Conservation (phyloP, 2,113 vertebrate genomes). For the Passer montanus region DNA sequence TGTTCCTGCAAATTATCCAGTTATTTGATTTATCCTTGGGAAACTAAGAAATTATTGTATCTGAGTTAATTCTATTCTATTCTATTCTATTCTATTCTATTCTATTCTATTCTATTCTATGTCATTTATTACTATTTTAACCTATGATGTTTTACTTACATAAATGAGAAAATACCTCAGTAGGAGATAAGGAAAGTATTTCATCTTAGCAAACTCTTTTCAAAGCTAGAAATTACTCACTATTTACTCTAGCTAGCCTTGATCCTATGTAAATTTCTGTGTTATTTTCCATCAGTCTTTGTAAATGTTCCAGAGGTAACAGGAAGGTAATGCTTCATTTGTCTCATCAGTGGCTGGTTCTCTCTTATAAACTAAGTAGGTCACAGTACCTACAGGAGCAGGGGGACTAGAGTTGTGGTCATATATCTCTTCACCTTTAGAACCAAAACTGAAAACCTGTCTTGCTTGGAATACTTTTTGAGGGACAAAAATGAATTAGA, state of each 20-base stretch:
- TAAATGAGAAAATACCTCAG: not conserved
- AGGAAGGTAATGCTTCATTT: not conserved
- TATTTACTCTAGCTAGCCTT: conserved; percentile 4
- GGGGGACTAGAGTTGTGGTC: not conserved
- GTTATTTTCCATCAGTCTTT: not conserved
- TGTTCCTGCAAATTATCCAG: not conserved
- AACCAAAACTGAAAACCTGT: not conserved
- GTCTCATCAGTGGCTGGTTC: not conserved
- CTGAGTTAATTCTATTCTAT: not conserved
- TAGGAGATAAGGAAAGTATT: not conserved
- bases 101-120: not conserved
- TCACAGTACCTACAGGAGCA: not conserved
- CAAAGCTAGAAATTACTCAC: not conserved
- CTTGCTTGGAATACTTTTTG: not conserved
- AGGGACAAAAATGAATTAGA: not conserved
- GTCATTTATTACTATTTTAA: not conserved
- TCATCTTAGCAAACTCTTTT: not conserved
- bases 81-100: not conserved
- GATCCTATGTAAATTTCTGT: not conserved
- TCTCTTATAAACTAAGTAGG: not conserved
- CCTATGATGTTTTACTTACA: not conserved
- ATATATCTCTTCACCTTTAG: not conserved
- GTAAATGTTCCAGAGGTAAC: not conserved
- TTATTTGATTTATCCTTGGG: not conserved
- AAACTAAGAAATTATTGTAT: not conserved